Base-by-base conservation (phyloP, 2,113 vertebrate species). In the Xenopus borealis region DNA sequence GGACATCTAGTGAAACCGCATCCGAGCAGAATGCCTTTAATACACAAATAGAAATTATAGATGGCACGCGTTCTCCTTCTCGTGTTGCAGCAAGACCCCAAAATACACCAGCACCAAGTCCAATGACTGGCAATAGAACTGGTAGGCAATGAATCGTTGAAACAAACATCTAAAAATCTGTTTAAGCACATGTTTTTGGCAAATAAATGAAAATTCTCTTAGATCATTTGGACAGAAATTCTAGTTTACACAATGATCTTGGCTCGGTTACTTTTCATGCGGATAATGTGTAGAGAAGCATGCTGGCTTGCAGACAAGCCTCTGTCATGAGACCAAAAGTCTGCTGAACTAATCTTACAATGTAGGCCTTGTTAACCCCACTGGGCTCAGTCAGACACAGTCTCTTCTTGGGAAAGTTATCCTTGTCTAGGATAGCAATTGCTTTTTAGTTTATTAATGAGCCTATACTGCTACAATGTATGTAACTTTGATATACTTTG, bases 1-100 rank as follows among this genome's bases (percentile, higher is more conserved):
- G 91, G 67, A 74, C 88, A 64, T 92, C 95, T 73, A 88, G 84
- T 85, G 90, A 91, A 82, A 86, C 82, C 79, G 85, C 92, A 79
- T 87, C 93, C 61, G 81, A 75, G 47, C 86, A 87, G 64, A 86
- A 83, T 58, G 75, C 88, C 0, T 85, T 91, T 82, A 91, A 85
- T 83, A 76, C 86, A 59, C 88, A 87, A 65, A 79, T 87, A 62
- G 45, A 94, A 82, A 98, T 97, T 59, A 93, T 95, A 85, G 91
- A 95, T 59, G 63, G 80, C 64, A 83, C 83, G 79, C 84, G 83
- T 79, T 91, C 94, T 82, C 92, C 92, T 12, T 62, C 85, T 83
- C 88, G 86, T 20, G 83, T 84, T 87, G 81, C 88, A 75, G 78
- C 84, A 78, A 90, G 90, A 86, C 88, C 92, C 82, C 81, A 89